Conservation (phyloP, 2,113 vertebrate genomes). For the Sturnus vulgaris region DNA sequence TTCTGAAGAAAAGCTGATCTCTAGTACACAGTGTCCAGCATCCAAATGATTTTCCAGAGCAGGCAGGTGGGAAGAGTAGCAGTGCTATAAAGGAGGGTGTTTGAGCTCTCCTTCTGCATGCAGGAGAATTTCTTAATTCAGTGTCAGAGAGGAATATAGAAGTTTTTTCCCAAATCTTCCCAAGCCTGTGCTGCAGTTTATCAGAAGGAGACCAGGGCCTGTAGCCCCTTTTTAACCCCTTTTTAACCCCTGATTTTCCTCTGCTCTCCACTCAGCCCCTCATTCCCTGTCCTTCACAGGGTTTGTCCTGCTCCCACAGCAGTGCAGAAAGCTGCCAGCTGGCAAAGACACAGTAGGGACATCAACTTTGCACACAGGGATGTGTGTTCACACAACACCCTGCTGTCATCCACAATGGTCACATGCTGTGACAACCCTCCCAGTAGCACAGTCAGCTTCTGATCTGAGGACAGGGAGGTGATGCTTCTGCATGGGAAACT, state of each 20-base stretch:
- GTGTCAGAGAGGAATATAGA: background rate
- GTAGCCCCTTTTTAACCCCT: background rate
- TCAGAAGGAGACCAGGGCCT: background rate
- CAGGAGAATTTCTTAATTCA: background rate
- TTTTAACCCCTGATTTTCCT: background rate
- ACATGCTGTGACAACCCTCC: background rate
- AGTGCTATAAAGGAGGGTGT: background rate
- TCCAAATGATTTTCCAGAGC: background rate
- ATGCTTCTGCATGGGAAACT: background rate
- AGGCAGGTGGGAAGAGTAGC: background rate
- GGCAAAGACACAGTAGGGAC: background rate
- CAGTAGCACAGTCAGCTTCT: background rate
- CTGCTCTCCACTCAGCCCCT: background rate
- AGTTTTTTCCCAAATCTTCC: background rate
- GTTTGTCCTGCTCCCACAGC: background rate
- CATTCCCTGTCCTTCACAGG: background rate
- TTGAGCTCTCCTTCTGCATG: background rate
- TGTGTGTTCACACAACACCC: background rate
- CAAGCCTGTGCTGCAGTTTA: background rate
- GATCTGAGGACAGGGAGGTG: background rate
- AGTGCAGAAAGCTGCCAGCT: background rate
- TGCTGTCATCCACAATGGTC: background rate
- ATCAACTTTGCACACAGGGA: background rate
- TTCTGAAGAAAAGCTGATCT: background rate
- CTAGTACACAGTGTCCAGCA: background rate